phyloP scores from a whole-genome alignment of 92 coral and sea anemone genomes.

The Phenganax stokvisi region DNA sequence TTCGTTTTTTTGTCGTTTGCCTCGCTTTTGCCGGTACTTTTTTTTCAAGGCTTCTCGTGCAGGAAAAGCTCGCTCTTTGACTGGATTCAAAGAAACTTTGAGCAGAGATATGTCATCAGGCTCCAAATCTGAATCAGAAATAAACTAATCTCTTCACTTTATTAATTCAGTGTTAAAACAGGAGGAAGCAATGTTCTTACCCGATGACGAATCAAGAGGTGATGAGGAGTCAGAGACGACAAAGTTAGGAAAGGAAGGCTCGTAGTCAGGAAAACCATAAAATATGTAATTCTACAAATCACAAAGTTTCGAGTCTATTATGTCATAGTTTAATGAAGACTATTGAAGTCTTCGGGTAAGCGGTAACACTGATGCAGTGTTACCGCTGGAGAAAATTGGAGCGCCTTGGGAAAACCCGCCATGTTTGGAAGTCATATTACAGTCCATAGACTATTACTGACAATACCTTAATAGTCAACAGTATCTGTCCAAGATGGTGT shows the following conservation, averaged over 20 bases:
- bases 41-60: conserved; percentile 58
- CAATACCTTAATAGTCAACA: conserved; percentile 28
- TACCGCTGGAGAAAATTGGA: background rate
- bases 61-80: conserved; percentile 71
- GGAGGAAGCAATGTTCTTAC: background rate
- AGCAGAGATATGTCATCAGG: conserved; percentile 85
- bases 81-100: conserved; percentile 61
- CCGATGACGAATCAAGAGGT: conserved; percentile 30
- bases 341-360: no score
- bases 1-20: conserved; percentile 52
- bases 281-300: conserved; percentile 73
- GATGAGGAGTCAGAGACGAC: conserved; percentile 1
- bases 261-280: conserved; percentile 92
- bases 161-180: background rate
- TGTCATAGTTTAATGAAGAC: no score
- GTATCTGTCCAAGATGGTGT: conserved; percentile 36
- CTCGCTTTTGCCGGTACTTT: conserved; percentile 71
- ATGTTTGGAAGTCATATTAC: background rate
- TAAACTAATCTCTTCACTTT: background rate
- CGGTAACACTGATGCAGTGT: no score
- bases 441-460: background rate
- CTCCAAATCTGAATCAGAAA: conserved; percentile 53
- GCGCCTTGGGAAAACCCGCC: background rate
- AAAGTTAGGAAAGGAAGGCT: conserved; percentile 56
- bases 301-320: no score